phyloP scores from a whole-genome alignment of 1,140 invertebrate species.

The Drosophila arawakana region DNA sequence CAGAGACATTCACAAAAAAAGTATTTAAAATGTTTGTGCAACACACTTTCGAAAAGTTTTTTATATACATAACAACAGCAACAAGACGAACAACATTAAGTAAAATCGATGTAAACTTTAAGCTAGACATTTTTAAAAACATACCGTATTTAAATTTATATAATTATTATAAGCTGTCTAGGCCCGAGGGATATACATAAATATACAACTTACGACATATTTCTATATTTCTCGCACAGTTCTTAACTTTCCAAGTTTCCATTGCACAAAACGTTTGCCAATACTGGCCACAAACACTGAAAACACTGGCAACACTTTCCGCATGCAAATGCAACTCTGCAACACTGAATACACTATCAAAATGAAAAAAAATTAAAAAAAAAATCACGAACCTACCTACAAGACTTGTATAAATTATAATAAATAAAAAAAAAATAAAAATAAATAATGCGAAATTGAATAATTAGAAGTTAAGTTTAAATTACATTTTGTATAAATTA shows the following conservation, averaged over 20 bases:
- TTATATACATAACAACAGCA: conserved; percentile 24
- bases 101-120: conserved; percentile 55
- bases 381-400: conserved; percentile 80
- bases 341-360: conserved; percentile 56
- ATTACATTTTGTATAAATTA: conserved; percentile 79
- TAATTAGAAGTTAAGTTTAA: conserved; percentile 72
- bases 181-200: conserved; percentile 13
- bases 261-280: conserved; percentile 64
- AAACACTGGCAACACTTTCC: conserved; percentile 46
- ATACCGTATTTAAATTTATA: conserved; percentile 46
- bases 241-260: conserved; percentile 66
- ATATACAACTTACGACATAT: conserved; percentile 18
- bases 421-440: conserved; percentile 24
- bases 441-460: conserved; percentile 57
- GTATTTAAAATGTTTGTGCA: conserved; percentile 77
- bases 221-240: conserved; percentile 57
- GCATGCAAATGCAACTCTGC: conserved; percentile 38
- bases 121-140: conserved; percentile 59
- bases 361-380: conserved; percentile 18
- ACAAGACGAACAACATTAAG: conserved; percentile 21
- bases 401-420: conserved; percentile 81
- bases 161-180: conserved; percentile 33
- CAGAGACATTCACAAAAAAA: conserved; percentile 37
- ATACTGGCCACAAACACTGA: conserved; percentile 36
- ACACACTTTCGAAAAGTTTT: conserved; percentile 63